These are phyloP conservation scores for Panorpa germanica DNA, from an alignment of 2,888 invertebrate genomes.

Conservation along the genomic window DNA sequence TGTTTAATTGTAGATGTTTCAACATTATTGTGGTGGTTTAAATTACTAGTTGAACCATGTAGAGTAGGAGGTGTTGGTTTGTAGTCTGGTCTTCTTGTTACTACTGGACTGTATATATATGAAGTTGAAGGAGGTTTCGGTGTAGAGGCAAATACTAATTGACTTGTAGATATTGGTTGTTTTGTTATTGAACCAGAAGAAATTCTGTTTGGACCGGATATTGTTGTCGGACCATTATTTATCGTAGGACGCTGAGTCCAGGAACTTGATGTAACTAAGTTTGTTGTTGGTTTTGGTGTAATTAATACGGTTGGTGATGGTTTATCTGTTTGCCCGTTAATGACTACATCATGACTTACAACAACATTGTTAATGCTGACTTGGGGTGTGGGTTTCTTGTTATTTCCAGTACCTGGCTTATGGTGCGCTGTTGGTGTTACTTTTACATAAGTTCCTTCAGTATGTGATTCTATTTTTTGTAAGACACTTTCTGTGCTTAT, in stretches of 20 bases:
- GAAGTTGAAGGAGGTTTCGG: constrained; percentile 24
- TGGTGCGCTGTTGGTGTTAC: constrained; percentile 30
- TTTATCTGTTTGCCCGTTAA: constrained; percentile 27
- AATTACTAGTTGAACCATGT: not conserved
- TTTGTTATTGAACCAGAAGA: constrained; percentile 6
- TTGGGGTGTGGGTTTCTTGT: constrained; percentile 27
- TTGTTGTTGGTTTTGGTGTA: constrained; percentile 42
- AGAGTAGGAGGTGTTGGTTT: constrained; percentile 12
- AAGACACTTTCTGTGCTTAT: constrained; percentile 18
- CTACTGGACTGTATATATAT: constrained; percentile 21
- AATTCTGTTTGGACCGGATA: constrained; percentile 8
- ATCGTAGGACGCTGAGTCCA: constrained; percentile 14
- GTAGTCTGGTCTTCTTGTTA: constrained; percentile 18
- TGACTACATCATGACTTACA: constrained; percentile 33
- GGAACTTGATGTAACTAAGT: constrained; percentile 16
- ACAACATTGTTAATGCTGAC: constrained; percentile 42
- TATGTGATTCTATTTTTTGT: constrained; percentile 17
- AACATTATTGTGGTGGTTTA: not conserved
- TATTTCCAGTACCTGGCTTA: too few species aligned
- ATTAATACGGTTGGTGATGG: constrained; percentile 45
- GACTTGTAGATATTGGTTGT: constrained; percentile 10
- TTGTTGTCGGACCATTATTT: constrained; percentile 12
- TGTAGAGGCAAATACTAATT: constrained; percentile 12
- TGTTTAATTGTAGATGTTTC: not conserved
- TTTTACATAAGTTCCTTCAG: constrained; percentile 21